phyloP scores from a whole-genome alignment of 2,888 invertebrate genomes.

The Blomia tropicalis region DNA sequence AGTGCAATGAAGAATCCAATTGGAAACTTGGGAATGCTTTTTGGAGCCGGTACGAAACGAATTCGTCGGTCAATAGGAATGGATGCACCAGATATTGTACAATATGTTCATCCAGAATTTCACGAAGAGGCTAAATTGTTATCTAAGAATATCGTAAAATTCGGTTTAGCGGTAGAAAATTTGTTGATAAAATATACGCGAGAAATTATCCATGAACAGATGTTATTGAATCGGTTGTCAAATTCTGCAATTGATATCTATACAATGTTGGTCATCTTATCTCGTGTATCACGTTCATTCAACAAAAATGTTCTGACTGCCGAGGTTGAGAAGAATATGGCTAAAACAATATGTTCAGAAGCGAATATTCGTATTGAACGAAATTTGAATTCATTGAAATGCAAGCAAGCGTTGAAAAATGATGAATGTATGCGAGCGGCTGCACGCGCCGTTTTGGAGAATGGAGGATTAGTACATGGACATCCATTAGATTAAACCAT shows the following conservation, averaged over 20 bases:
- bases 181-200: conserved; percentile 63
- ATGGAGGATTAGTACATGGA: not conserved
- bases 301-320: conserved; percentile 49
- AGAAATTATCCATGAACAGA: conserved; percentile 64
- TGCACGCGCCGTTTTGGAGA: not conserved
- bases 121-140: conserved; percentile 48
- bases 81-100: conserved; percentile 45
- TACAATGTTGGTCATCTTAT: conserved; percentile 62
- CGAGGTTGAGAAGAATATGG: conserved; percentile 58
- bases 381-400: not conserved
- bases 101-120: conserved; percentile 55
- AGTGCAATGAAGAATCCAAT: conserved; percentile 82
- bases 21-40: conserved; percentile 70
- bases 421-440: not conserved
- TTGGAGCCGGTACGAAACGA: conserved; percentile 67
- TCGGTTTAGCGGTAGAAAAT: conserved; percentile 64
- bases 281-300: conserved; percentile 61
- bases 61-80: conserved; percentile 67
- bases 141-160: conserved; percentile 45
- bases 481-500: not conserved
- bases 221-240: conserved; percentile 68
- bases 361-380: not conserved
- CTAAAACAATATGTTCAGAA: conserved; percentile 64
- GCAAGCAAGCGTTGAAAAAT: not conserved
- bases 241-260: conserved; percentile 77